Evolutionary conservation across 2,113 vertebrate genomes (phyloP), one percentile per base, ranked within the genome.

Genomic region (Rattus rattus): DNA sequence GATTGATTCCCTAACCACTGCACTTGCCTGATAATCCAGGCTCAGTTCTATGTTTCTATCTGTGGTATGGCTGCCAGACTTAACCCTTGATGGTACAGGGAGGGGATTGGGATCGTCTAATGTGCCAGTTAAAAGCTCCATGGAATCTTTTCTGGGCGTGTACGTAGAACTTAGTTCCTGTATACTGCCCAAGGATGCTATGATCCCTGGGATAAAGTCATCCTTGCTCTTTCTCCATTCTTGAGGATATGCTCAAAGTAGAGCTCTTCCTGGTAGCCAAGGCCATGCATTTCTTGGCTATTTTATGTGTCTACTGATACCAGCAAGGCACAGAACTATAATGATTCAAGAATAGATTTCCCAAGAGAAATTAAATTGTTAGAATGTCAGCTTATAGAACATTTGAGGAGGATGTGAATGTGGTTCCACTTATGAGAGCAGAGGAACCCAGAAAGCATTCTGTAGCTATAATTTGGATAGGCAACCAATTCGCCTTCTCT

Each of bases 231-330:
- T 65, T 54, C 6, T 39, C 17, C 54, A 26, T 75, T n/a, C 84
- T 87, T 88, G 65, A 91, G 19, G 69, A 12, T 61, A 70, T 92
- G 11, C n/a, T 52, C 56, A 12, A 12, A 85, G 39, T 54, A 91
- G 79, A 61, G 33, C n/a, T 12, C 94, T 67, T 24, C 85, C n/a
- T 84, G 52, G 2, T 0, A 85, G 11, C n/a, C 24, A n/a, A 56
- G 54, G 24, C 63, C 63, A 28, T 69, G 4, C 30, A 4, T 36
- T 79, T 17, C 69, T 54, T 87, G 54, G 22, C 12, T 91, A 3
- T 65, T 96, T 92, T 94, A 63, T 79, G 33, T 84, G 19, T 77
- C 47, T 69, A 87, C 49, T 61, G 28, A 91, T 14, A 88, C 6
- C 12, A 83, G 16, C 33, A 92, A 56, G n/a, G 16, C 49, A 87